These are phyloP conservation scores for Allobates femoralis DNA, from an alignment of 2,797 vertebrate genomes.

Conservation along the genomic window DNA sequence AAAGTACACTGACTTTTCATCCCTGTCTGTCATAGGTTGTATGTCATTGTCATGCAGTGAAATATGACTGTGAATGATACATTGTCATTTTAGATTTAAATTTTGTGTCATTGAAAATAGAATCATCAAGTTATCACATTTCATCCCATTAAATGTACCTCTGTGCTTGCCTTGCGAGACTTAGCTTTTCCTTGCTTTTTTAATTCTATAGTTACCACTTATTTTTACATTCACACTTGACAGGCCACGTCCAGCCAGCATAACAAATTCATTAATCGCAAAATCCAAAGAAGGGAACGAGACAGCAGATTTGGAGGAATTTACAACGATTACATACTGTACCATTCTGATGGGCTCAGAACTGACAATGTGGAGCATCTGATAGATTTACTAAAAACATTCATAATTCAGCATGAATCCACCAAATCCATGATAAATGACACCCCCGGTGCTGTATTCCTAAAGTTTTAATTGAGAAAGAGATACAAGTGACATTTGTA, in stretches of 20 bases:
- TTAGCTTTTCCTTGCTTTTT: background rate
- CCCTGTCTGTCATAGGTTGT: constrained; percentile 64
- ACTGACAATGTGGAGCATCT: constrained; percentile 18
- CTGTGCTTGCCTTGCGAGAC: constrained; percentile 15
- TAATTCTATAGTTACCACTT: constrained; percentile 27
- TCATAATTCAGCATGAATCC: constrained; percentile 52
- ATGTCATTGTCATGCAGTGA: constrained; percentile 71
- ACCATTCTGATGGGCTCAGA: constrained; percentile 32
- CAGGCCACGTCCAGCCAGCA: constrained; percentile 25
- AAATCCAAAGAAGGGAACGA: constrained; percentile 48
- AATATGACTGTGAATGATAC: constrained; percentile 50
- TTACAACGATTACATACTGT: constrained; percentile 33
- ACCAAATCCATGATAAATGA: constrained; percentile 42
- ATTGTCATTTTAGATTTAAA: constrained; percentile 26
- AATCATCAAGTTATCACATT: constrained; percentile 17
- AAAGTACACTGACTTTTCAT: constrained; percentile 71
- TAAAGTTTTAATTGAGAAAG: constrained; percentile 40
- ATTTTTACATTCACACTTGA: constrained; percentile 46
- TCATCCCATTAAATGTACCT: constrained; percentile 23
- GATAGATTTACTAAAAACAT: constrained; percentile 53
- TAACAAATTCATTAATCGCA: constrained; percentile 55
- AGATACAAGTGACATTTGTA: constrained; percentile 26
- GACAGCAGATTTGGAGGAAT: constrained; percentile 53
- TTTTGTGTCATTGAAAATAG: constrained; percentile 38
- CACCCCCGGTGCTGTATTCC: background rate